Base-by-base conservation (phyloP, 2,113 vertebrate species). In the Ondatra zibethicus region DNA sequence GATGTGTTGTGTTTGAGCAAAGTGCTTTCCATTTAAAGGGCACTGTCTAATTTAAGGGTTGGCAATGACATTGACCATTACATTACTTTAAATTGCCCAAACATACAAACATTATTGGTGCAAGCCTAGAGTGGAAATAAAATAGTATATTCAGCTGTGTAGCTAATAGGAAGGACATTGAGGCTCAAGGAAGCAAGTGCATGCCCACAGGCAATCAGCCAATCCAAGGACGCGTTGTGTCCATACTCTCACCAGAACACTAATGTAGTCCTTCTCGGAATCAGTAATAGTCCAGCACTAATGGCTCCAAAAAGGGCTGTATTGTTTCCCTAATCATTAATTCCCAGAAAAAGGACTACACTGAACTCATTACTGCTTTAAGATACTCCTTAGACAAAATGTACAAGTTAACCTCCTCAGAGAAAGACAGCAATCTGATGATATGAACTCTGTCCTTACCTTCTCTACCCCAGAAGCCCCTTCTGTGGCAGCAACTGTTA, bases 181-280 rank as follows among this genome's bases (percentile, higher is more conserved):
- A 91, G 65, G 68, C 36, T 93, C 77, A 95, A 94, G 93, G 75
- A n/a, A 84, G 52, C 78, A 89, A 96, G 72, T 70, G 52, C 47
- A 19, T 91, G 86, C 52, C 65, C 61, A 72, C 21, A 92, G 82
- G 84, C 89, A 96, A 93, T 97, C 87, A 96, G 77, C 87, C 92
- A 96, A 47, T 78, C 39, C 33, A 92, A 45, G 65, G 86, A 94
- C 93, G 91, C 91, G 87, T 0, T 68, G 91, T 39, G 25, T 58
- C 55, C 66, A 91, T 84, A 58, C 27, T 5, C 33, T 80, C 50
- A 80, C 16, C 39, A 91, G 52, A 95, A 47, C 66, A 81, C 82
- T 91, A 95, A 96, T 89, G 29, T 66, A 78, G 87, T 70, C 78
- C n/a, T 97, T 98, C 93, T 95, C 2, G 3, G 97, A 96, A 97